Evolutionary conservation across 37 sponge, comb jelly and placozoan genomes (phyloP).

Genomic region (Halichondria panicea): DNA sequence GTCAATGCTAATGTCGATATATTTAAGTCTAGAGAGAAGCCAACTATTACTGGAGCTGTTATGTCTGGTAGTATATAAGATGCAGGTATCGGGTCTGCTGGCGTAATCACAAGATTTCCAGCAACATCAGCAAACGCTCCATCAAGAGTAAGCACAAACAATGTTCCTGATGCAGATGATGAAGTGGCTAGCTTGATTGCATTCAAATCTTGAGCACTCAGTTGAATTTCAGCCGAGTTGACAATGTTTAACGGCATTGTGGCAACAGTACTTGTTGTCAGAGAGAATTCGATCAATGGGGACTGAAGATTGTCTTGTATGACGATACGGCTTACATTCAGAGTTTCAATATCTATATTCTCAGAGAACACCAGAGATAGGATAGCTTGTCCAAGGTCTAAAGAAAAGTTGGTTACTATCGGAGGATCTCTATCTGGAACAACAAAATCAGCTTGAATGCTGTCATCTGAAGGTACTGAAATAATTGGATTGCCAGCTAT

Average conservation of each 20-base stretch:
- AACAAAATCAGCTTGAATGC: constrained; percentile 37
- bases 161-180: constrained; percentile 56
- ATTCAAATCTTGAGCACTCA: constrained; percentile 70
- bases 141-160: constrained; percentile 50
- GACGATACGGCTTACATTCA: constrained; percentile 49
- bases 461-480: constrained; percentile 17
- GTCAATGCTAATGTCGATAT: constrained; percentile 65
- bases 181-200: constrained; percentile 71
- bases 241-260: constrained; percentile 8
- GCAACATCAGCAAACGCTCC: constrained; percentile 64
- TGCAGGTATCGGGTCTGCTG: constrained; percentile 38
- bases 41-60: constrained; percentile 44
- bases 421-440: constrained; percentile 71
- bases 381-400: constrained; percentile 68
- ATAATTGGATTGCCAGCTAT: constrained; percentile 58
- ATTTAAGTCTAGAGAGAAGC: constrained; percentile 77
- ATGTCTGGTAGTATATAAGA: constrained; percentile 51
- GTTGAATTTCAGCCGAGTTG: constrained; percentile 16
- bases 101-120: constrained; percentile 42
- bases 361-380: constrained; percentile 80
- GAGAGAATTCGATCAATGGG: constrained; percentile 48
- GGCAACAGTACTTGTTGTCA: constrained; percentile 43
- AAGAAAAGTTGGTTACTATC: constrained; percentile 53
- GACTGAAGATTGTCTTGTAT: constrained; percentile 48
- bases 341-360: constrained; percentile 37